These are phyloP conservation scores for Habroteleia sp. DNA, from an alignment of 2,888 invertebrate species.

Conservation along the genomic window DNA sequence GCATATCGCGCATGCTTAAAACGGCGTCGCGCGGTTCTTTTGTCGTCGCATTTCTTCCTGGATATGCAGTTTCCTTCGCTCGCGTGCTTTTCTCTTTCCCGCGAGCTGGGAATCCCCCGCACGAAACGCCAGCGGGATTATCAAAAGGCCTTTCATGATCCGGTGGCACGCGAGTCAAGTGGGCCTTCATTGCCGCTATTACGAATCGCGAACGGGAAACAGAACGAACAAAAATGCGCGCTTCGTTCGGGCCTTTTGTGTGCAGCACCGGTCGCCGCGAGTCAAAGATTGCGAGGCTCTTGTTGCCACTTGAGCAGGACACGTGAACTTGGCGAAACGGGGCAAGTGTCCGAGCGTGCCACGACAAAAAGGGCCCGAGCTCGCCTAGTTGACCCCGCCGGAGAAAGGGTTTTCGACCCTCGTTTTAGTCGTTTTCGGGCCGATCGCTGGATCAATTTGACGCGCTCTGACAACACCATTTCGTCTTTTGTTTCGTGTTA, in stretches of 20 bases:
- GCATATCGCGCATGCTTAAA: constrained; percentile 67
- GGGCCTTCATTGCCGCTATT: constrained; percentile 71
- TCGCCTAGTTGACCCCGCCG: constrained; percentile 4
- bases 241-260: constrained; percentile 30
- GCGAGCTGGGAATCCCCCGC: constrained; percentile 52
- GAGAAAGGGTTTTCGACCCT: background rate
- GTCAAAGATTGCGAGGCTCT: constrained; percentile 41
- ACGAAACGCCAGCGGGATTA: constrained; percentile 57
- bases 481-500: no score
- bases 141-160: constrained; percentile 54
- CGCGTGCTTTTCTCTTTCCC: constrained; percentile 47
- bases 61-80: constrained; percentile 58
- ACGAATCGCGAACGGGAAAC: constrained; percentile 59
- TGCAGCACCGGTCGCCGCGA: constrained; percentile 2
- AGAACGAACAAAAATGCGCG: constrained; percentile 56
- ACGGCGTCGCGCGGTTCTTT: constrained; percentile 71
- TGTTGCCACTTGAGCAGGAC: no score
- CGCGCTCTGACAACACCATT: background rate
- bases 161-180: constrained; percentile 70
- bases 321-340: constrained; percentile 25
- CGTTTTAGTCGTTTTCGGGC: constrained; percentile 1
- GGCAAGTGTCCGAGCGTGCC: constrained; percentile 35
- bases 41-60: constrained; percentile 67
- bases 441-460: constrained; percentile 5
- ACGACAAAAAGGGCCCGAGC: constrained; percentile 12